Percentiles rank a stretch among this genome's conserved stretches.
Conservation (phyloP, 2,888 invertebrate species). For the Lycia hirtaria region DNA sequence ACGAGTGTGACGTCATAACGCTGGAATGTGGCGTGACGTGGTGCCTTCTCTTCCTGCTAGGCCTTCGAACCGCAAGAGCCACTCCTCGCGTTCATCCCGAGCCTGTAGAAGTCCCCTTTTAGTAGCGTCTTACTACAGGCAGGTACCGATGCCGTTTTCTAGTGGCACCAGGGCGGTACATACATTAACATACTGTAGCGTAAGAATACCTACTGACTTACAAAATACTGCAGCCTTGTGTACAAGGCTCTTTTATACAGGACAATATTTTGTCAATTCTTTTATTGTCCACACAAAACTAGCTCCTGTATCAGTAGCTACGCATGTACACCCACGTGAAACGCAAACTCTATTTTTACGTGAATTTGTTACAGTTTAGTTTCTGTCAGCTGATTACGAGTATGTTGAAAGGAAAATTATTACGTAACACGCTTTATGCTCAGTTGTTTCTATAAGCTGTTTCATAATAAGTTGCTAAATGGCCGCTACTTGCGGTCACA, state of each 20-base stretch:
- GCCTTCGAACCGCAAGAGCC: too few relatives aligned
- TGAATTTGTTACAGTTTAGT: constrained; percentile 1
- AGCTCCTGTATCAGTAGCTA: background rate
- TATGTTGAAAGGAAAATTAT: too few relatives aligned
- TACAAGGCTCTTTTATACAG: constrained; percentile 27
- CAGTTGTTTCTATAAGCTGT: background rate
- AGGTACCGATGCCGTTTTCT: too few relatives aligned
- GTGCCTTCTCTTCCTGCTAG: too few relatives aligned
- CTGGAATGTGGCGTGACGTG: too few relatives aligned
- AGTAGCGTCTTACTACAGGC: too few relatives aligned
- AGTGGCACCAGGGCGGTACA: too few relatives aligned
- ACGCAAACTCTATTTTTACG: background rate
- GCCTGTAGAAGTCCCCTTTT: too few relatives aligned
- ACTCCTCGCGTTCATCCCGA: too few relatives aligned
- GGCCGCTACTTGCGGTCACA: constrained; percentile 7
- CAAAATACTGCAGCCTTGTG: constrained; percentile 3
- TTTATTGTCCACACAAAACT: background rate
- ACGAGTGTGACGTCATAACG: too few relatives aligned
- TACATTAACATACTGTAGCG: background rate
- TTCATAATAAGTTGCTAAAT: constrained; percentile 25
- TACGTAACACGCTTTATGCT: too few relatives aligned
- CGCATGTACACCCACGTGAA: background rate
- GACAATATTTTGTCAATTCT: constrained; percentile 28
- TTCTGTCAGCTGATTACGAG: constrained; percentile 20
- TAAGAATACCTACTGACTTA: background rate